These are phyloP conservation scores for Apolygus lucorum DNA, from an alignment of 1,140 invertebrate species.

Conservation along the genomic window DNA sequence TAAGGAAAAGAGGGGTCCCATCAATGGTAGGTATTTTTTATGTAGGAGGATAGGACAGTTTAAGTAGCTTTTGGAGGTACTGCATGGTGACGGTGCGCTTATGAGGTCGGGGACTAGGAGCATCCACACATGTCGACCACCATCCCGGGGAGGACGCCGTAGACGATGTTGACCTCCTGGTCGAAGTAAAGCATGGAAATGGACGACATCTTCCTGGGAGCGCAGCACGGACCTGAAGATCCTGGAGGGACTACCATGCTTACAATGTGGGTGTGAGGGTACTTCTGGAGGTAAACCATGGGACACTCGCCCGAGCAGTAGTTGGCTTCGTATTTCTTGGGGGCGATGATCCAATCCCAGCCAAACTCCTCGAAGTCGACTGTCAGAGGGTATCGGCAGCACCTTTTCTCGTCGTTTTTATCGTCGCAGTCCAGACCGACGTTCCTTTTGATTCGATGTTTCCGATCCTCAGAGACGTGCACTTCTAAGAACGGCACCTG, in stretches of 20 bases:
- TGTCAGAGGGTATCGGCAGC: constrained; percentile 82
- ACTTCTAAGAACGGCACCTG: constrained; percentile 78
- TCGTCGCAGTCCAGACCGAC: constrained; percentile 70
- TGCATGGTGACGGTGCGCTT: too few species aligned
- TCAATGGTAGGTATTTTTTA: background rate
- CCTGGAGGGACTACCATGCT: constrained; percentile 62
- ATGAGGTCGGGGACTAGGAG: constrained; percentile 54
- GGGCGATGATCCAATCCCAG: constrained; percentile 98
- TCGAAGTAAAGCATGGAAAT: constrained; percentile 92
- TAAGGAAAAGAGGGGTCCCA: background rate
- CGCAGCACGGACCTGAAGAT: constrained; percentile 76
- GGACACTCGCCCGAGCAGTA: constrained; percentile 94
- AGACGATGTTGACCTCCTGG: constrained; percentile 75
- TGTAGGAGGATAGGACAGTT: background rate
- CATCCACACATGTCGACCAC: constrained; percentile 87
- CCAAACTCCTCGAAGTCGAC: constrained; percentile 95
- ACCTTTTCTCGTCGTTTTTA: constrained; percentile 64
- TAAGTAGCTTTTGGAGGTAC: background rate
- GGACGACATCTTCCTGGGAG: constrained; percentile 75
- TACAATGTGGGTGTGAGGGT: constrained; percentile 89
- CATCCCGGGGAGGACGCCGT: constrained; percentile 83
- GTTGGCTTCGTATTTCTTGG: constrained; percentile 89
- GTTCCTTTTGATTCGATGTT: constrained; percentile 59
- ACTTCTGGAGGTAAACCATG: constrained; percentile 76
- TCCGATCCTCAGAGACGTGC: constrained; percentile 52